Evolutionary conservation across 2,888 invertebrate species (phyloP).

Genomic region (Willowsia nigromaculata): DNA sequence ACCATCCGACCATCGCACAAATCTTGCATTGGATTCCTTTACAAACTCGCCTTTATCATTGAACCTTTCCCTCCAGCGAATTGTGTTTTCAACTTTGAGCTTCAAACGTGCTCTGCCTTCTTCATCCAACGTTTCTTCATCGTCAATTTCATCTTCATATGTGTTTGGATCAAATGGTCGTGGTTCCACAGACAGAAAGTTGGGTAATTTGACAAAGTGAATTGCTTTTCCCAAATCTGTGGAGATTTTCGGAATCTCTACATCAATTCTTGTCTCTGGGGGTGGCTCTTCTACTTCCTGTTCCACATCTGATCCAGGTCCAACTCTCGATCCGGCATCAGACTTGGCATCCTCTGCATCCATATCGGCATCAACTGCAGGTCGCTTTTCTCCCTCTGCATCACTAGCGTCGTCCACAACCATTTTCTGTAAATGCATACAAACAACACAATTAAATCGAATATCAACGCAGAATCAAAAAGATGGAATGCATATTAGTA

Average conservation of each 20-base stretch:
- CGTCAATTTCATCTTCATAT: slow-evolving; percentile 99
- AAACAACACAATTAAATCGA: background rate
- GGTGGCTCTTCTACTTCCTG: slow-evolving; percentile 85
- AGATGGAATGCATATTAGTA: background rate
- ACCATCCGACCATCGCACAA: slow-evolving; percentile 99
- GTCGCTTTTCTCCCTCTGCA: background rate
- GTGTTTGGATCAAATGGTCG: slow-evolving; percentile 96
- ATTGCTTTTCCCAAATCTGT: slow-evolving; percentile 95
- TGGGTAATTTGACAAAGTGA: slow-evolving; percentile 98
- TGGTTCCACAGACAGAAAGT: slow-evolving; percentile 98
- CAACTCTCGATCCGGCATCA: slow-evolving; percentile 73
- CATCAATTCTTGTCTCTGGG: slow-evolving; percentile 96
- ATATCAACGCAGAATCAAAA: background rate
- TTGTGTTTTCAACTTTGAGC: slow-evolving; percentile 97
- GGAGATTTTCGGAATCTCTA: slow-evolving; percentile 96
- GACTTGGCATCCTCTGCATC: slow-evolving; percentile 79
- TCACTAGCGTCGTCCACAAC: slow-evolving; percentile 82
- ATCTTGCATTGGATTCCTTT: slow-evolving; percentile 95
- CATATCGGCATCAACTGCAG: background rate
- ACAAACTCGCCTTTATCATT: slow-evolving; percentile 90
- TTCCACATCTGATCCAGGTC: slow-evolving; percentile 79
- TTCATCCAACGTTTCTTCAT: slow-evolving; percentile 98
- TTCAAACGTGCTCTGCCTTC: slow-evolving; percentile 96
- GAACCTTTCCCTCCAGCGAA: slow-evolving; percentile 93
- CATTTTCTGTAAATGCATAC: slow-evolving; percentile 54